Conservation (phyloP, 2,888 invertebrate species). For the Danaus chrysippus region DNA sequence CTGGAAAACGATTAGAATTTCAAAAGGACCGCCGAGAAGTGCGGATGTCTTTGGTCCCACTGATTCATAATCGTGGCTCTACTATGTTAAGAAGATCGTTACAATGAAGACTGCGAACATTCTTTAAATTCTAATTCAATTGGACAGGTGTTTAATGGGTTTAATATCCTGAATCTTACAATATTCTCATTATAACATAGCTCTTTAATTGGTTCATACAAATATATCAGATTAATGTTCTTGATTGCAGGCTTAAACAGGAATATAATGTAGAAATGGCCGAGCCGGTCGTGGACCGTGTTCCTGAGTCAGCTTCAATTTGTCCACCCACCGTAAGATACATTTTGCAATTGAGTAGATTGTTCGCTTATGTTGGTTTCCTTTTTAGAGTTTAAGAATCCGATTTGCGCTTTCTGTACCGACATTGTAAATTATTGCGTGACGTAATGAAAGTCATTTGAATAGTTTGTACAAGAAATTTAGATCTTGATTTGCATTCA, state of each 20-base stretch:
- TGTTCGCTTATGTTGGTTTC: conserved; percentile 35
- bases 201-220: conserved; percentile 8
- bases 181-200: too few relatives aligned
- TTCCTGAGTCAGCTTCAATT: conserved; percentile 39
- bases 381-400: conserved; percentile 31
- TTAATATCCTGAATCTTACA: too few relatives aligned
- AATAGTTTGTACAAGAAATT: background rate
- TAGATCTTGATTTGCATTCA: background rate
- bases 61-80: too few relatives aligned
- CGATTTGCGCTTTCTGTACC: conserved; percentile 8
- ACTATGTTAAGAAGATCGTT: too few relatives aligned
- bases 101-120: too few relatives aligned
- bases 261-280: conserved; percentile 31
- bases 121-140: too few relatives aligned
- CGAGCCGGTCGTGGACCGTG: conserved; percentile 28
- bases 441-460: background rate
- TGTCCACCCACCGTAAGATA: conserved; percentile 38
- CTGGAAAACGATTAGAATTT: too few relatives aligned
- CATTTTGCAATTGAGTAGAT: conserved; percentile 39
- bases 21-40: too few relatives aligned
- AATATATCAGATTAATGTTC: conserved; percentile 13
- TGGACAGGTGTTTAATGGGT: too few relatives aligned
- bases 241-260: conserved; percentile 31
- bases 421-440: background rate
- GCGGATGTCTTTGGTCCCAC: too few relatives aligned